Evolutionary conservation across 2,113 vertebrate species (phyloP), one percentile per base, ranked within the genome.

Genomic region (Istiophorus platypterus): DNA sequence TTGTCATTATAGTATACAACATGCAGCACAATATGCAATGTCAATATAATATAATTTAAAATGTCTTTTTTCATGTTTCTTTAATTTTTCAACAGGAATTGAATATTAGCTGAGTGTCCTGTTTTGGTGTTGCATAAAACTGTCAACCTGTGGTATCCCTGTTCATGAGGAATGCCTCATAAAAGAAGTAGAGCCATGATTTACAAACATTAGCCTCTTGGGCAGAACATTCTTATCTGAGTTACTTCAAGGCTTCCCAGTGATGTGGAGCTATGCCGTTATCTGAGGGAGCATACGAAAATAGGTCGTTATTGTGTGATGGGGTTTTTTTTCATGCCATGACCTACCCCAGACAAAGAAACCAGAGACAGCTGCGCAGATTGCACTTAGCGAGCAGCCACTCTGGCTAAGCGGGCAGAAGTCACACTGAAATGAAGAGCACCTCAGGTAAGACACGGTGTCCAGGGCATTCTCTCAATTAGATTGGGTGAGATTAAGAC

Each of bases 371-470:
- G 89, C 82, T 68, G 85, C 85, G 70, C 83, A 84, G 85, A 90
- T 89, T 89, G 85, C 88, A 92, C 88, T 92, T 87, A 81, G 78
- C 24, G 67, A 80, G 76, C 77, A 90, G 85, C 79, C 83, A 76
- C 69, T 91, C 77, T 64, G 69, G 63, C 78, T 84, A 78, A 90
- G 78, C 78, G 22, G 85, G 73, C 85, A 75, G 76, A 69, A 81
- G 76, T 83, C 76, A 17, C 66, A 15, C 65, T 51, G 72, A 84
- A 87, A 92, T 71, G 72, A 88, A 89, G 91, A 85, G 68, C 90
- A 65, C 67, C 82, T 75, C 72, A 90, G 91, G 88, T 91, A 89
- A 90, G 86, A 85, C 61, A 62, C 26, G 11, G 56, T 56, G 84
- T 91, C 80, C 67, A 70, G 78, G 57, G 64, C 85, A 47, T 77